Evolutionary conservation across 2,113 vertebrate species (phyloP), one percentile per base, ranked within the genome.

Genomic region (Sclerurus mexicanus): DNA sequence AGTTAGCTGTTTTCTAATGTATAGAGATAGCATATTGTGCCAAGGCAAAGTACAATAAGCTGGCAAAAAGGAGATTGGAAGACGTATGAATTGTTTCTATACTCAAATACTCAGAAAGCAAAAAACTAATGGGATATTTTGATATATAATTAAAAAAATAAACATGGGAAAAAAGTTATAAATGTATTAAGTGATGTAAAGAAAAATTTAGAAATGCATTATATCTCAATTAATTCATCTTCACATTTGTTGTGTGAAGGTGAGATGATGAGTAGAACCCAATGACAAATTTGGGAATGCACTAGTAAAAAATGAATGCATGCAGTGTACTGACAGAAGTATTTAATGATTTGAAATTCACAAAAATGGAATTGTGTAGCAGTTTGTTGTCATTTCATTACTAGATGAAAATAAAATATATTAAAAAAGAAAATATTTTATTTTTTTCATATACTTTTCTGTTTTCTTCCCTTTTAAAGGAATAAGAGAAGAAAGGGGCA

Each of bases 291-390:
- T 33, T 49, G 17, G 16, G 5, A 71, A 31, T 19, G 7, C 44
- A 19, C 15, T 75, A 46, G 11, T 10, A 9, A 83, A 75, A 87
- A 62, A 66, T 2, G 35, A 24, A 84, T 35, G 15, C 14, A 16
- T 62, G 21, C 35, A 30, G 33, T 4, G 8, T 78, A n/a, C 14
- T 28, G 5, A 27, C 5, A 67, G 23, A 74, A 31, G 2, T 39
- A 67, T 62, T 60, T 47, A 5, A 14, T 19, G 0, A 25, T 58
- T 87, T 87, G 2, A 84, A 71, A 76, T 35, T 30, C 27, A 24
- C 0, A 58, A 39, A 78, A 80, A 33, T 2, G 0, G 5, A 53
- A 25, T 40, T 52, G 10, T 37, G 14, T 44, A 6, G 1, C 3
- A 0, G 0, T 13, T 47, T 62, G 8, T 21, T 80, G 9, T 31